These are phyloP conservation scores for Frankliniella intonsa DNA, from an alignment of 2,888 invertebrate genomes.

Conservation along the genomic window DNA sequence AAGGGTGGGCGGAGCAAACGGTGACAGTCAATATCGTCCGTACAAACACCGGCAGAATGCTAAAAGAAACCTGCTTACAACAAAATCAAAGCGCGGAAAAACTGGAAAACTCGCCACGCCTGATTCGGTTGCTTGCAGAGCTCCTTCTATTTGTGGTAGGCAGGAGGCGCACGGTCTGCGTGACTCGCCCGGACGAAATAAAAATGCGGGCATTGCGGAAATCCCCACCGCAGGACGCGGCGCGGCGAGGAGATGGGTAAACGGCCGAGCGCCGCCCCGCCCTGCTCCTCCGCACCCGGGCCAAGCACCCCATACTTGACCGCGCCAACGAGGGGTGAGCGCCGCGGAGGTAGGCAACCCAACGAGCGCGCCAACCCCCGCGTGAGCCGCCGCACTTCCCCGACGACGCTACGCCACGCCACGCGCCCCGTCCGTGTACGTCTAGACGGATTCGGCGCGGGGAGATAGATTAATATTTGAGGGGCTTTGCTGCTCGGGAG, in stretches of 20 bases:
- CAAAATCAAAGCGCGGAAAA: too few species aligned
- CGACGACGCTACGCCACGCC: not conserved
- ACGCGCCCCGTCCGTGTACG: not conserved
- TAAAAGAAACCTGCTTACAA: too few species aligned
- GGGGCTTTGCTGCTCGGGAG: constrained; percentile 8
- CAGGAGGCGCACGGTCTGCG: not conserved
- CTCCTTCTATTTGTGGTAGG: not conserved
- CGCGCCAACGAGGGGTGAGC: not conserved
- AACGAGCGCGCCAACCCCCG: not conserved
- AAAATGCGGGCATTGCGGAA: constrained; percentile 5
- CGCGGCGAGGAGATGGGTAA: too few species aligned
- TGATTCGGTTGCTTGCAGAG: too few species aligned
- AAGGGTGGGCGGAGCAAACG: too few species aligned
- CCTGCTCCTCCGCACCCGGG: not conserved
- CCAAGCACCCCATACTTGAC: not conserved
- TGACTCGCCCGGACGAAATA: not conserved
- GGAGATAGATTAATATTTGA: constrained; percentile 24
- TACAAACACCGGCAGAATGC: too few species aligned
- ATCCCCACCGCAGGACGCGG: not conserved
- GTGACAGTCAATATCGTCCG: too few species aligned
- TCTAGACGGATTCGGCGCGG: constrained; percentile 16
- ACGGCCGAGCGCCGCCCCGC: not conserved
- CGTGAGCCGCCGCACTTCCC: not conserved
- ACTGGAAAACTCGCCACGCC: too few species aligned
- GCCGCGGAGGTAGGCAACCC: not conserved